Evolutionary conservation across 2,888 invertebrate genomes (phyloP).

Genomic region (Pollenia angustigena): DNA sequence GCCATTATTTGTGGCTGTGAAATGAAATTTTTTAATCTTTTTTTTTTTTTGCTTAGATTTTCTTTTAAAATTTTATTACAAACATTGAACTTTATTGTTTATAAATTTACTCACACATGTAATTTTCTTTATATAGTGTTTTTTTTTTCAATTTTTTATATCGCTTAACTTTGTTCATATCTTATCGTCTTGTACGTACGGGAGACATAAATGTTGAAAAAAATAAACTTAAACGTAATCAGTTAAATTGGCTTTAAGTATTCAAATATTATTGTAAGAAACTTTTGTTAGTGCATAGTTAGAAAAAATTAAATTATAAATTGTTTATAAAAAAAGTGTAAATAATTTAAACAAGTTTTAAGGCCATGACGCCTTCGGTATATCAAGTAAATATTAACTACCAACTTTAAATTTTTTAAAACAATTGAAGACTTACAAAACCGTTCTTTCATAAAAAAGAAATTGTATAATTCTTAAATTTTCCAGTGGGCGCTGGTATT

Average conservation of each 20-base stretch:
- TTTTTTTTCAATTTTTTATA: conserved; percentile 11
- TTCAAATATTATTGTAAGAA: not conserved
- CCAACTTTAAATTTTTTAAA: too few relatives aligned
- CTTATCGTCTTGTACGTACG: conserved; percentile 42
- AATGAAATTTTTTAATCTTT: conserved; percentile 33
- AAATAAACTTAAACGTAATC: conserved; percentile 39
- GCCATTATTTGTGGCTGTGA: conserved; percentile 34
- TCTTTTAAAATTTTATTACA: conserved; percentile 43
- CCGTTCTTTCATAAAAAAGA: too few relatives aligned
- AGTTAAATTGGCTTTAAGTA: conserved; percentile 19
- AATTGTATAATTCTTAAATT: too few relatives aligned
- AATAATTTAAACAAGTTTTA: too few relatives aligned
- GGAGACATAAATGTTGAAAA: conserved; percentile 27
- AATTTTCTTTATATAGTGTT: not conserved
- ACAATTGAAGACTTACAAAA: too few relatives aligned
- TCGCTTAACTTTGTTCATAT: conserved; percentile 24
- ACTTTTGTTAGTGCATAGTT: not conserved
- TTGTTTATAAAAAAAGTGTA: not conserved
- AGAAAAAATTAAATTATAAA: not conserved
- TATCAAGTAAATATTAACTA: too few relatives aligned
- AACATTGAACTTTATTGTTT: conserved; percentile 46
- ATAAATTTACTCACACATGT: conserved; percentile 4
- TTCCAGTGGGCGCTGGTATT: too few relatives aligned
- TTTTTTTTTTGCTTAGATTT: conserved; percentile 28
- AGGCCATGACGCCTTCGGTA: too few relatives aligned